Conservation (phyloP, 1,140 invertebrate species). For the Tigriopus japonicus region DNA sequence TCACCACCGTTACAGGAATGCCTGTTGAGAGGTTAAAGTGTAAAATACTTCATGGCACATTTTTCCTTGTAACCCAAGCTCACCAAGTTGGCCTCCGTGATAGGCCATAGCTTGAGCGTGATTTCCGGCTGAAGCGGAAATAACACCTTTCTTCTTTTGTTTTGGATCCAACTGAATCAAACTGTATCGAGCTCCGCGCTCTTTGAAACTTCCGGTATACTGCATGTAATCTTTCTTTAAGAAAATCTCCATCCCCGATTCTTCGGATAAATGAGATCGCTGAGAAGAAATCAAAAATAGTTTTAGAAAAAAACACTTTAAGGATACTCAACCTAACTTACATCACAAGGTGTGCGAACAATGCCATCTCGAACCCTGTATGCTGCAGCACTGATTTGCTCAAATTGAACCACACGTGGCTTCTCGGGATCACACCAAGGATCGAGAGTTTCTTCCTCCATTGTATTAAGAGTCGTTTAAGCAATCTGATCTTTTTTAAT, state of each 20-base stretch:
- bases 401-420: conserved; percentile 27
- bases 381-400: conserved; percentile 34
- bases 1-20: conserved; percentile 75
- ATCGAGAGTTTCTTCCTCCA: conserved; percentile 27
- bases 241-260: conserved; percentile 63
- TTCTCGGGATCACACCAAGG: conserved; percentile 53
- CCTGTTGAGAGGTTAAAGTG: background rate
- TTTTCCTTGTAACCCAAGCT: background rate
- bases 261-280: conserved; percentile 52
- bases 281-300: background rate
- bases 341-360: conserved; percentile 27
- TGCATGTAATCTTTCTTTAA: conserved; percentile 86
- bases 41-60: too few relatives aligned
- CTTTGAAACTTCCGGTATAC: conserved; percentile 64
- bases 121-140: conserved; percentile 79
- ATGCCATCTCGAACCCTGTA: conserved; percentile 68
- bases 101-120: conserved; percentile 73
- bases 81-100: conserved; percentile 52
- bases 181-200: conserved; percentile 61
- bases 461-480: too few relatives aligned
- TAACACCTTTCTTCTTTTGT: conserved; percentile 53
- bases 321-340: conserved; percentile 5
- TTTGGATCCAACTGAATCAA: conserved; percentile 49
- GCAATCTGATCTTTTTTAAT: too few relatives aligned
- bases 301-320: background rate